Conservation (phyloP, 2,888 invertebrate species). For the Neocrepidodera transversa region DNA sequence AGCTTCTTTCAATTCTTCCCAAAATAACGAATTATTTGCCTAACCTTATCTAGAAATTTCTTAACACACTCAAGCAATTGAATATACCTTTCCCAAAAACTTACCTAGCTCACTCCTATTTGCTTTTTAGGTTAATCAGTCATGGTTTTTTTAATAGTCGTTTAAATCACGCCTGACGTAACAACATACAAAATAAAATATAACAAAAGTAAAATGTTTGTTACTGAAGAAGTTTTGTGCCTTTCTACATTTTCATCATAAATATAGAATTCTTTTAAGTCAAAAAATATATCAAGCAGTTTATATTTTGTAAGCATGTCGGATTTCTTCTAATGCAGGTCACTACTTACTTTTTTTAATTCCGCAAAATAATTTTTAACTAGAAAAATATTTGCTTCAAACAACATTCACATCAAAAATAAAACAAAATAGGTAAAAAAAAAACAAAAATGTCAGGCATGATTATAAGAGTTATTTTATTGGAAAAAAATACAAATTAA, state of each 20-base stretch:
- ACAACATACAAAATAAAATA: neutral
- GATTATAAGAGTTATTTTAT: constrained; percentile 34
- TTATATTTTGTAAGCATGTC: too few relatives aligned
- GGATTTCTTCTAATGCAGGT: too few relatives aligned
- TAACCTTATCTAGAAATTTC: neutral
- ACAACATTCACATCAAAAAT: too few relatives aligned
- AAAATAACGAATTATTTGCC: neutral
- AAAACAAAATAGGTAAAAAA: constrained; percentile 24
- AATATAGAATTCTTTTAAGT: too few relatives aligned
- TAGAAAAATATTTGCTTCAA: too few relatives aligned
- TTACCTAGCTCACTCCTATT: constrained; percentile 6
- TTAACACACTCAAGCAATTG: neutral
- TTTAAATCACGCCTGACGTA: constrained; percentile 17
- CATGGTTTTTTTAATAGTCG: neutral
- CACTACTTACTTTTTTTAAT: too few relatives aligned
- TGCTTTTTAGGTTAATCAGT: constrained; percentile 1
- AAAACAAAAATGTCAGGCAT: constrained; percentile 34
- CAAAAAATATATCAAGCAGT: too few relatives aligned
- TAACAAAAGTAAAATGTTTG: too few relatives aligned
- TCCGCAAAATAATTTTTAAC: too few relatives aligned
- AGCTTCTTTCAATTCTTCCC: neutral
- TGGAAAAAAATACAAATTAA: constrained; percentile 32
- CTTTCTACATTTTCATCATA: too few relatives aligned
- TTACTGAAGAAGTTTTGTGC: too few relatives aligned
- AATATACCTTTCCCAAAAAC: constrained; percentile 1